Percentiles rank a stretch among this genome's conserved stretches.
Evolutionary conservation across 2,113 vertebrate species (phyloP).

Genomic region (Eurypyga helias): DNA sequence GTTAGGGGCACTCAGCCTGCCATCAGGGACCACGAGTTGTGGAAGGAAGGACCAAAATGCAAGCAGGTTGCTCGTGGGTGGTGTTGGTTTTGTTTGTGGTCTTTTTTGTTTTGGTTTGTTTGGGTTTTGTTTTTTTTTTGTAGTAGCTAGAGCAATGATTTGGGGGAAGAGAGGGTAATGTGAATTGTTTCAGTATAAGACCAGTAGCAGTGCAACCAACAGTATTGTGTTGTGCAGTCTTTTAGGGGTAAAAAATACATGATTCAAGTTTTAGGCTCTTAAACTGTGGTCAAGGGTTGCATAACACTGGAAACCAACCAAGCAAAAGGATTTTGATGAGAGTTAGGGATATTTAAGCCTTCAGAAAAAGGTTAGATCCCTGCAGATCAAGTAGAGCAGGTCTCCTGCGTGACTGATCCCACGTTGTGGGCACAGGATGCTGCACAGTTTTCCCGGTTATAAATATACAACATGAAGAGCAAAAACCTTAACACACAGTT

Average conservation of each 20-base stretch:
- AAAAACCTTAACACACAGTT: background rate
- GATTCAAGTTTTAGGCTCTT: background rate
- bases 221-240: background rate
- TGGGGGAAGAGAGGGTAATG: background rate
- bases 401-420: background rate
- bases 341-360: background rate
- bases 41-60: background rate
- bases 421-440: accelerated
- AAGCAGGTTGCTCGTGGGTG: background rate
- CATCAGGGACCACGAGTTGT: background rate
- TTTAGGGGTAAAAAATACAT: background rate
- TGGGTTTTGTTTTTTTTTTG: background rate
- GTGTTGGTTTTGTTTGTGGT: too few species aligned
- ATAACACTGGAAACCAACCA: background rate
- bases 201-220: background rate
- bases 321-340: background rate
- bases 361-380: background rate
- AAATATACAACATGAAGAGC: background rate
- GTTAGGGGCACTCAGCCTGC: background rate
- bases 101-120: too few species aligned
- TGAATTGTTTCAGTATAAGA: background rate
- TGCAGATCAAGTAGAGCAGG: background rate
- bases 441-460: background rate
- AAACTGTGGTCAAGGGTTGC: background rate
- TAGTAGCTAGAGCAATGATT: background rate